Evolutionary conservation across 1,140 invertebrate genomes (phyloP).

Genomic region (Listronotus bonariensis): DNA sequence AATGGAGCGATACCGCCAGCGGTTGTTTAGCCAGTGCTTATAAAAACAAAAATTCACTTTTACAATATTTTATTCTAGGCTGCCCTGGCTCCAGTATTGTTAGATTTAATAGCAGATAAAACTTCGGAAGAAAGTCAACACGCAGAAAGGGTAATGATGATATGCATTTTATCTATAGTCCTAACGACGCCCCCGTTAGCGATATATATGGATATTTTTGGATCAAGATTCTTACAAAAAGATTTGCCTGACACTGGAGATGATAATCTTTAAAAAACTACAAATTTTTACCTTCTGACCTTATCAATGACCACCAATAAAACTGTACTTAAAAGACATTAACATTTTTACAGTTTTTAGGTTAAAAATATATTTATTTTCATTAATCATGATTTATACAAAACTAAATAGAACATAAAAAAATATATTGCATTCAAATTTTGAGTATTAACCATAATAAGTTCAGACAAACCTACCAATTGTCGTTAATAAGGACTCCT

Average conservation of each 20-base stretch:
- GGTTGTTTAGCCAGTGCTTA: background rate
- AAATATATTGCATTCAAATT: too few relatives aligned
- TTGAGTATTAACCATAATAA: too few relatives aligned
- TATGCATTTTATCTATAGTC: slow-evolving; percentile 87
- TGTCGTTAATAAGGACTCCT: too few relatives aligned
- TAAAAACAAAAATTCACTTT: background rate
- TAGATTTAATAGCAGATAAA: slow-evolving; percentile 67
- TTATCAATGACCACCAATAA: too few relatives aligned
- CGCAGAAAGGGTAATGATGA: slow-evolving; percentile 68
- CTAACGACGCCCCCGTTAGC: slow-evolving; percentile 90
- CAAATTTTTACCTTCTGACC: background rate
- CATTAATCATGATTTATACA: too few relatives aligned
- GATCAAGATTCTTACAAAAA: slow-evolving; percentile 75
- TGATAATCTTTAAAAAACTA: background rate
- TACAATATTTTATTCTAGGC: slow-evolving; percentile 61
- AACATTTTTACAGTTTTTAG: too few relatives aligned
- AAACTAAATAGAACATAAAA: too few relatives aligned
- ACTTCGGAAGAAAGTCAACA: slow-evolving; percentile 57
- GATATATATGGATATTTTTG: slow-evolving; percentile 79
- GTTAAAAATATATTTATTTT: too few relatives aligned
- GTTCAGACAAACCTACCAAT: too few relatives aligned
- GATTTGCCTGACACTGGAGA: slow-evolving; percentile 52
- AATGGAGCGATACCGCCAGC: too few relatives aligned
- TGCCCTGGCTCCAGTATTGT: slow-evolving; percentile 76
- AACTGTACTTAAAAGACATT: too few relatives aligned